Evolutionary conservation across 2,797 vertebrate species (phyloP), one percentile per base, ranked within the genome.

Genomic region (Lerista edwardsae): DNA sequence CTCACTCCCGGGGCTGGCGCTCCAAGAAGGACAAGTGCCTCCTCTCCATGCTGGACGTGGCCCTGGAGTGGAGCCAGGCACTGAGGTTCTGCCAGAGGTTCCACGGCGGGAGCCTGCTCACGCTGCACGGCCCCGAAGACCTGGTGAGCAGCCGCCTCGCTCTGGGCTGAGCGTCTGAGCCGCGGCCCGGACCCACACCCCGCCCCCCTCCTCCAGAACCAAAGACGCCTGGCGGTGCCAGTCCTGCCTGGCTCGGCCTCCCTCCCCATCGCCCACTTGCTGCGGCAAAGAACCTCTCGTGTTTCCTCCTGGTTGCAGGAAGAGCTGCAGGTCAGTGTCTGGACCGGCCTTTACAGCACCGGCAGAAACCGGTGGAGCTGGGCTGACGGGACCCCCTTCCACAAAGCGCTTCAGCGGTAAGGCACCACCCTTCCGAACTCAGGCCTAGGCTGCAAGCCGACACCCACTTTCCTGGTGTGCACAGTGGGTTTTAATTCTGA

Each of bases 51-150:
- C 36, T 84, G 36, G 59, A 75, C 12, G 82, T 47, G 0, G 78
- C 86, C 47, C 86, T 84, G 0, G 67, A 36, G 47, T 87, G 86
- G 86, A 44, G 55, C 17, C 82, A 81, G 67, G 86, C 86, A 0
- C 47, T 77, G 51, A 67, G 6, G 25, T 87, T 77, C 78, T 87
- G 86, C 44, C 86, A 87, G 86, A n/a, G 86, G 25, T 87, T 87
- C 59, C 82, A 65, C 0, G 36, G 34, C 0, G 86, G 86, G 15
- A 84, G 73, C 25, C 21, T 87, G 44, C 27, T 73, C 36, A 72
- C 73, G 0, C 78, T 84, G 29, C 59, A 25, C 34, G 47, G 78
- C 78, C 44, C 17, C 0, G 41, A 73, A 23, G 82, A 87, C n/a
- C 73, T 65, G 82, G 86, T 87, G 73, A 87, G 86, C 15, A 3